Base-by-base conservation (phyloP, 2,797 vertebrate species). In the Epinephelus malabaricus region DNA sequence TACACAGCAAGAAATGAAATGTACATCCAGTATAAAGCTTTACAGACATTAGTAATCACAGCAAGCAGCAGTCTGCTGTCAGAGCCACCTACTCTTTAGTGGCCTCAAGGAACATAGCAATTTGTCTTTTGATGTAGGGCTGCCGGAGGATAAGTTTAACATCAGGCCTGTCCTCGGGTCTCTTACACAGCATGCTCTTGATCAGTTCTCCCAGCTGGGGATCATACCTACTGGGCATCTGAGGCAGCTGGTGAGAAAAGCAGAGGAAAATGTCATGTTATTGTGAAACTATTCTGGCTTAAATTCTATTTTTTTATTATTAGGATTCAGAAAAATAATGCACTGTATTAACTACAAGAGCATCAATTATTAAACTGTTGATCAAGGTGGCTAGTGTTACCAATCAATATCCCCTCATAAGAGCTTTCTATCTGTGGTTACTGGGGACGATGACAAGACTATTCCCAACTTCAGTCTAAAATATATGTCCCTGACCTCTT, bases 151-250 rank as follows among this genome's bases (percentile, higher is more conserved):
- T 96, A 67, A 95, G 95, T 80, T 95, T 98, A 62, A 99, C 97
- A 27, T 97, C 97, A 0, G 98, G 98, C 70, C 98, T 95, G 71
- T 98, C 97, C 69, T 99, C 98, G 15, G 98, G 98, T 69, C 91
- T 97, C 90, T 97, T 98, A 88, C 95, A 97, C 85, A 99, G 92
- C 98, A 99, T 99, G 64, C 95, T 95, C 89, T 92, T 96, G 85
- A 99, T 98, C 79, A 99, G 91, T 73, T 96, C 96, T 64, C 97
- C 96, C 74, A 99, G 90, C 82, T 97, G 97, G 47, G 95, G 91
- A 86, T 98, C 97, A 62, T 99, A 99, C 85, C 96, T 95, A 91
- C 95, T 96, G 30, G 98, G 98, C 97, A 99, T 98, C 83, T 97
- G 96, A 34, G 98, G 98, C 64, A 99, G 88, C 98, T 99, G 86